Conservation (phyloP, 2,888 invertebrate genomes). For the Drosophila mimica region DNA sequence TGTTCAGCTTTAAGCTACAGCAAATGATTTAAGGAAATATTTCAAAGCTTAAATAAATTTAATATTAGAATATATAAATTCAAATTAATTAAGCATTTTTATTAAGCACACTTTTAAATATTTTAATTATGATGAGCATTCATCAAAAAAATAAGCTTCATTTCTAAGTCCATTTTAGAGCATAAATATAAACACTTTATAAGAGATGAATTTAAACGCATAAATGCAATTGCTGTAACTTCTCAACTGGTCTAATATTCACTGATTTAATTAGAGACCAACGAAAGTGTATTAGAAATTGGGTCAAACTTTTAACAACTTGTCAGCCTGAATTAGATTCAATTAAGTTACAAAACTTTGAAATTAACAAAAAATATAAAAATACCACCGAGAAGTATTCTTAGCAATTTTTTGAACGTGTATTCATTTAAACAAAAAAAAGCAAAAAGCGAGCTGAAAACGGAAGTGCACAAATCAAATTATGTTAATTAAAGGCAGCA, state of each 20-base stretch:
- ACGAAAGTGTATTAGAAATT: slow-evolving; percentile 11
- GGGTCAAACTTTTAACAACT: slow-evolving; percentile 21
- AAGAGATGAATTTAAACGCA: not conserved
- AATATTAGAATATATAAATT: not conserved
- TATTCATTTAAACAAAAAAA: slow-evolving; percentile 52
- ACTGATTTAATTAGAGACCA: slow-evolving; percentile 19
- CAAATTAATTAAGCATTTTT: not conserved
- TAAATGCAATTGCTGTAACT: not conserved
- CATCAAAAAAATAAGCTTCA: not conserved
- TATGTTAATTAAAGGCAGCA: slow-evolving; percentile 72
- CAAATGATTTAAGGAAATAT: not conserved
- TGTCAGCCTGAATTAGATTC: not conserved
- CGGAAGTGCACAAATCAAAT: slow-evolving; percentile 58
- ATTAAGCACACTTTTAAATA: not conserved
- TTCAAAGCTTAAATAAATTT: not conserved
- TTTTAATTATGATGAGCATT: not conserved
- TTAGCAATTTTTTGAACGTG: slow-evolving; percentile 41
- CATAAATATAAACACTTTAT: not conserved
- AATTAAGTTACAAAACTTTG: slow-evolving; percentile 23
- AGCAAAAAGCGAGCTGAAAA: slow-evolving; percentile 10
- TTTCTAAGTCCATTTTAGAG: not conserved
- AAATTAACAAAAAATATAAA: not conserved
- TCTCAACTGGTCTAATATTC: not conserved
- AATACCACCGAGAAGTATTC: slow-evolving; percentile 40
- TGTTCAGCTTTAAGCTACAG: not conserved